Percentiles rank a stretch among this genome's conserved stretches.
Evolutionary conservation across 2,888 invertebrate species (phyloP).

Genomic region (Eilema sororculum): DNA sequence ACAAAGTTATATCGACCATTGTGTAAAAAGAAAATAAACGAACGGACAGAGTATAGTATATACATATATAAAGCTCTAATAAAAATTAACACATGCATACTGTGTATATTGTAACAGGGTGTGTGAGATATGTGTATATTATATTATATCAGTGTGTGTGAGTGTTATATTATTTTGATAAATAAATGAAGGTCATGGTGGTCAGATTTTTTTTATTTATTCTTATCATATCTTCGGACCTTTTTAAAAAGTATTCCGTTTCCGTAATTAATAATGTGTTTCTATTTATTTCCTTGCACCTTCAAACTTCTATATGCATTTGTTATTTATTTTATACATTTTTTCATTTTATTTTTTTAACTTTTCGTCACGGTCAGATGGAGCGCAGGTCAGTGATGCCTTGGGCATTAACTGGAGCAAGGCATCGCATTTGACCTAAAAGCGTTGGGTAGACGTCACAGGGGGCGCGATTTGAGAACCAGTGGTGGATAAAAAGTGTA

Average conservation of each 20-base stretch:
- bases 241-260: background rate
- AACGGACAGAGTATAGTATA: no score
- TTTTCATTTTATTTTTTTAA: background rate
- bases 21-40: no score
- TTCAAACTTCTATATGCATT: background rate
- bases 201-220: background rate
- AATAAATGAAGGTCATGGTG: background rate
- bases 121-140: background rate
- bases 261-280: background rate
- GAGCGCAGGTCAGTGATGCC: background rate
- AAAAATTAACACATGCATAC: background rate
- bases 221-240: background rate
- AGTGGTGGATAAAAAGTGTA: background rate
- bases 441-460: no score
- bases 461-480: background rate
- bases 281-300: conserved; percentile 4
- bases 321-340: background rate
- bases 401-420: background rate
- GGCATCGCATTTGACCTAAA: background rate
- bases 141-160: background rate
- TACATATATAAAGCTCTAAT: no score
- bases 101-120: background rate
- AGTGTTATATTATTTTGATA: background rate
- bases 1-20: no score
- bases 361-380: background rate